Percentiles rank a stretch among this genome's conserved stretches.
Conservation (phyloP, 1,140 invertebrate species). For the Eurytemora carolleeae region DNA sequence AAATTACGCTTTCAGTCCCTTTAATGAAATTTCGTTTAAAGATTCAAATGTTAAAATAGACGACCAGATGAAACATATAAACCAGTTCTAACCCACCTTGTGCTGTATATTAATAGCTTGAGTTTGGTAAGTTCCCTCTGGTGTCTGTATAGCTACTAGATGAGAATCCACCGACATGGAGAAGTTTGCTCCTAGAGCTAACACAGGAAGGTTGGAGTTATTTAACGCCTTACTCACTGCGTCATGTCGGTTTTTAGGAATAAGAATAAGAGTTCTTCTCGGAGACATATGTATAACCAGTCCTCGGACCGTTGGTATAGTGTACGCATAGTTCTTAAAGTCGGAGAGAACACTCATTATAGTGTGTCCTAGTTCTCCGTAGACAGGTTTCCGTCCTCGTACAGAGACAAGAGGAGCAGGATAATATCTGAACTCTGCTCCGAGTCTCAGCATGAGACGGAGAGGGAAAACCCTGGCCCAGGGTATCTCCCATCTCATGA, state of each 20-base stretch:
- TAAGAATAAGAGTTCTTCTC: constrained; percentile 51
- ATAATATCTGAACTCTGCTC: constrained; percentile 69
- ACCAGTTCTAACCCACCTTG: no score
- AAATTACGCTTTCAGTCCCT: no score
- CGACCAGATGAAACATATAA: no score
- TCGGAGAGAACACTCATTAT: constrained; percentile 73
- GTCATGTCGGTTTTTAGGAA: constrained; percentile 59
- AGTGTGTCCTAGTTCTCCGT: constrained; percentile 69
- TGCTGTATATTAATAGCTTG: constrained; percentile 72
- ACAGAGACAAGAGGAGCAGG: constrained; percentile 66
- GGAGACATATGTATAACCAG: constrained; percentile 65
- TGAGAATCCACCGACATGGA: constrained; percentile 60
- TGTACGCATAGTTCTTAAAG: constrained; percentile 67
- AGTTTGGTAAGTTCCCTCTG: constrained; percentile 46
- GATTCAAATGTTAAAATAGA: no score
- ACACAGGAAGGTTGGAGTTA: constrained; percentile 62
- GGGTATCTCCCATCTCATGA: constrained; percentile 46
- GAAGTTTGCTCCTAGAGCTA: constrained; percentile 62
- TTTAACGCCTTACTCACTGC: constrained; percentile 56
- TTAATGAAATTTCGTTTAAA: no score
- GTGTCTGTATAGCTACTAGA: constrained; percentile 60
- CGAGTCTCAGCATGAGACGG: constrained; percentile 50
- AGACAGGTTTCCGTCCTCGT: constrained; percentile 53
- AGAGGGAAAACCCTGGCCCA: constrained; percentile 49
- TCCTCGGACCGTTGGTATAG: constrained; percentile 51